These are phyloP conservation scores for Drosophila persimilis DNA, from an alignment of 1,140 invertebrate genomes.

Conservation along the genomic window DNA sequence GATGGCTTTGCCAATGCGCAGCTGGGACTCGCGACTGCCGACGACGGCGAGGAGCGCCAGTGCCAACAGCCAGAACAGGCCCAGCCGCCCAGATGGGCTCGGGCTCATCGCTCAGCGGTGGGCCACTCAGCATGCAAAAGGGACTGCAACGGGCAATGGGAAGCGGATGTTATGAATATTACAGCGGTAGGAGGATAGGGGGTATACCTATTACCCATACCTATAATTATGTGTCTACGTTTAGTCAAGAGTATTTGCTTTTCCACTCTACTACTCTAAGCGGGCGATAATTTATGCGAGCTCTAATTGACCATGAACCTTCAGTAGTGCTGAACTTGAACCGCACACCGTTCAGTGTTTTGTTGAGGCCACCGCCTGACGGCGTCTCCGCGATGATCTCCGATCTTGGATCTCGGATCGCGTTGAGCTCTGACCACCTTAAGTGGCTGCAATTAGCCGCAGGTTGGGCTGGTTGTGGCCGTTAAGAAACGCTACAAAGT, in stretches of 20 bases:
- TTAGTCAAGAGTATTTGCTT: slow-evolving; percentile 27
- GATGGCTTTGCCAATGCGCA: slow-evolving; percentile 88
- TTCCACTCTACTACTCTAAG: slow-evolving; percentile 27
- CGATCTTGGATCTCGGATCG: not conserved
- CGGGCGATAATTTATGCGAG: slow-evolving; percentile 54
- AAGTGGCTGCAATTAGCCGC: slow-evolving; percentile 67
- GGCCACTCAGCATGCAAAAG: slow-evolving; percentile 59
- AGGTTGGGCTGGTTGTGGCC: slow-evolving; percentile 6
- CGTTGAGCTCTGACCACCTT: slow-evolving; percentile 32
- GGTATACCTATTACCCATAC: slow-evolving; percentile 8
- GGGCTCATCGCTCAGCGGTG: slow-evolving; percentile 71
- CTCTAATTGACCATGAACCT: slow-evolving; percentile 76
- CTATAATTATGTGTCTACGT: slow-evolving; percentile 37
- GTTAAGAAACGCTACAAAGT: slow-evolving; percentile 26
- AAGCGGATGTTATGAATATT: no score
- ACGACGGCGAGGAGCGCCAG: slow-evolving; percentile 61
- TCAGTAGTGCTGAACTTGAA: slow-evolving; percentile 67
- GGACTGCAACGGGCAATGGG: slow-evolving; percentile 16
- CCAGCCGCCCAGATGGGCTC: slow-evolving; percentile 45
- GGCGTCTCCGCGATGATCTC: slow-evolving; percentile 22
- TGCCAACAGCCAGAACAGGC: slow-evolving; percentile 70
- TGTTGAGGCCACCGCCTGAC: slow-evolving; percentile 32
- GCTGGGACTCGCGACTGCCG: slow-evolving; percentile 84
- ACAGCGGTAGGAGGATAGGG: not conserved
- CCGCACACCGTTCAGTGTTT: slow-evolving; percentile 19